Evolutionary conservation across 2,888 invertebrate species (phyloP), one percentile per base, ranked within the genome.

Genomic region (Thereva unica): DNA sequence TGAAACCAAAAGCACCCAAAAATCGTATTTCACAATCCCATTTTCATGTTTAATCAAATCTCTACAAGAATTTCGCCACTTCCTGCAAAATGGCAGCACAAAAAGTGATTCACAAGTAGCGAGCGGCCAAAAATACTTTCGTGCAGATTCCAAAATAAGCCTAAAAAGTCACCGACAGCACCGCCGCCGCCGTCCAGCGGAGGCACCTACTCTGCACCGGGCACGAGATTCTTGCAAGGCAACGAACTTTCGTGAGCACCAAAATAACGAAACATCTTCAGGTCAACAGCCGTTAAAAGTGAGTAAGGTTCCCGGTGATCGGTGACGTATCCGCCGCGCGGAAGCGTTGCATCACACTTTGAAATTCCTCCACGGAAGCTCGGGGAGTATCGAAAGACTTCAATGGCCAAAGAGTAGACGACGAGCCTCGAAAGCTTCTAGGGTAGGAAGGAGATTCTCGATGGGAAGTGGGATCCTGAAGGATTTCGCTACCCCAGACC

Each of bases 281-380:
- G 69, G 64, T 69, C 67, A 67, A 67, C 65, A 67, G 64, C 69
- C 69, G 67, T 67, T 65, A 69, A 69, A 69, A 69, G 65, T 69
- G 67, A 67, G 57, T 69, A 67, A 57, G 50, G 64, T 64, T 69
- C 64, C 65, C 61, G 23, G 61, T 54, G 61, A 12, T 6, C 7
- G 47, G 45, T 69, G 69, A 69, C 69, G 69, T 69, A 64, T 23
- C 23, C 23, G 2, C 23, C 23, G 23, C 2, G 42, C 47, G n/a
- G 38, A 10, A 5, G 10, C 12, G 10, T 54, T 63, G 59, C 63
- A 53, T 55, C 61, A 55, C 34, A 6, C 8, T 42, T 5, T 50
- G 23, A 41, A 66, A 41, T 38, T 50, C 12, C 50, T 8, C 42
- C 50, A 9, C 49, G 52, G 47, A 47, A n/a, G 41, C 38, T 23